phyloP scores from a whole-genome alignment of 2,113 vertebrate genomes.

The Potamarius usumacintae region DNA sequence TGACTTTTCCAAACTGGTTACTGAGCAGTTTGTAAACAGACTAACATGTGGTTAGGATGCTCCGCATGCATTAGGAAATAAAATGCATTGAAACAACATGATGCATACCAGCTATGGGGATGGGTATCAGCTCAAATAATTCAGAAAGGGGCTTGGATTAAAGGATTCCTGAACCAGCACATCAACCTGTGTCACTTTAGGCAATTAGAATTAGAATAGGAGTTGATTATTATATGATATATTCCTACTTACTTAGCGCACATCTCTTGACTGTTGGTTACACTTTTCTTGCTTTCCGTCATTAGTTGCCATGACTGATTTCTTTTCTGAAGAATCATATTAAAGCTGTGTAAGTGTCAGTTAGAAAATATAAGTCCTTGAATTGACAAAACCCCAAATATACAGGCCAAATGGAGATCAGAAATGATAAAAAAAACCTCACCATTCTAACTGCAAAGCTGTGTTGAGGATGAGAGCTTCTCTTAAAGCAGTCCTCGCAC shows the following conservation, averaged over 20 bases:
- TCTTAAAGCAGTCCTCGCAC: conserved; percentile 68
- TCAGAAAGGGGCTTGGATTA: too few species aligned
- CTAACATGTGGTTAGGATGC: too few species aligned
- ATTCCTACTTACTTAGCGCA: conserved; percentile 50
- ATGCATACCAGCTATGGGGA: too few species aligned
- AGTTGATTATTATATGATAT: neutral
- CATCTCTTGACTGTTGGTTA: conserved; percentile 28
- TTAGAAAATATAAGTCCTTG: neutral
- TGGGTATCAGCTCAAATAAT: too few species aligned
- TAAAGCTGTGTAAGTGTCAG: neutral
- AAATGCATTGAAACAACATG: too few species aligned
- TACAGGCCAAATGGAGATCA: neutral
- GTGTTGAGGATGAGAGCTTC: conserved; percentile 59
- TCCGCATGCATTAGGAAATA: too few species aligned
- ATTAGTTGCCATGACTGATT: conserved; percentile 65
- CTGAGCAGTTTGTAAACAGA: too few species aligned
- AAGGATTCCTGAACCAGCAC: too few species aligned
- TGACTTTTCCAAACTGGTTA: too few species aligned
- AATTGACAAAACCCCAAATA: neutral
- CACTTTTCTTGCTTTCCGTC: conserved; percentile 29
- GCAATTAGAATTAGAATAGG: neutral
- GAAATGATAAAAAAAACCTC: conserved; percentile 20
- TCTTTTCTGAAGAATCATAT: conserved; percentile 66
- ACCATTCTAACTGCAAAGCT: conserved; percentile 68
- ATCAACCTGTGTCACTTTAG: too few species aligned